Evolutionary conservation across 2,797 vertebrate genomes (phyloP).

Genomic region (Dermochelys coriacea): DNA sequence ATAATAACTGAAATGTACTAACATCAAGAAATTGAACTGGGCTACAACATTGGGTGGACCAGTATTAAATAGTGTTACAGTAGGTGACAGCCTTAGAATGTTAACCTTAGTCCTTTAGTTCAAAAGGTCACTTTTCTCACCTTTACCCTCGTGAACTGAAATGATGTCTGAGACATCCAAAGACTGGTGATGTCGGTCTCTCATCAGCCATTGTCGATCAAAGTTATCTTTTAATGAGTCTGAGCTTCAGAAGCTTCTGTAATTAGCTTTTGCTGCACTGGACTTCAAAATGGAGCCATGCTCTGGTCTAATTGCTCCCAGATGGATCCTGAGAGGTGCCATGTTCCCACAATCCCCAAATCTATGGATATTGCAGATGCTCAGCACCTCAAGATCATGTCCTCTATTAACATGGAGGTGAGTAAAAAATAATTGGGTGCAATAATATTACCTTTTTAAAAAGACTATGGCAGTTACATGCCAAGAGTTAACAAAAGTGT

Average conservation of each 20-base stretch:
- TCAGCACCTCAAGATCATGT: neutral
- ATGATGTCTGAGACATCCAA: too few species aligned
- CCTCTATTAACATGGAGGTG: neutral
- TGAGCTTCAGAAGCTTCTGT: neutral
- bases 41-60: too few species aligned
- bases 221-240: too few species aligned
- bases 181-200: too few species aligned
- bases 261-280: neutral
- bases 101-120: too few species aligned
- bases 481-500: neutral
- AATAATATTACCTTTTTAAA: neutral
- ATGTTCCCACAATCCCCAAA: neutral
- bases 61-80: too few species aligned
- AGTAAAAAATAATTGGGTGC: neutral
- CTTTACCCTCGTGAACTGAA: too few species aligned
- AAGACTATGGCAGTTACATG: neutral
- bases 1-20: too few species aligned
- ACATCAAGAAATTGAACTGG: too few species aligned
- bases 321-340: neutral
- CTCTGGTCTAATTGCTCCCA: neutral
- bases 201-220: too few species aligned
- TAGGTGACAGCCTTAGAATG: too few species aligned
- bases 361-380: neutral
- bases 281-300: neutral
- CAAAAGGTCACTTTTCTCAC: too few species aligned